Percentiles rank a stretch among this genome's conserved stretches.
Evolutionary conservation across 2,888 invertebrate species (phyloP).

Genomic region (Scaptomyza caliginosa): DNA sequence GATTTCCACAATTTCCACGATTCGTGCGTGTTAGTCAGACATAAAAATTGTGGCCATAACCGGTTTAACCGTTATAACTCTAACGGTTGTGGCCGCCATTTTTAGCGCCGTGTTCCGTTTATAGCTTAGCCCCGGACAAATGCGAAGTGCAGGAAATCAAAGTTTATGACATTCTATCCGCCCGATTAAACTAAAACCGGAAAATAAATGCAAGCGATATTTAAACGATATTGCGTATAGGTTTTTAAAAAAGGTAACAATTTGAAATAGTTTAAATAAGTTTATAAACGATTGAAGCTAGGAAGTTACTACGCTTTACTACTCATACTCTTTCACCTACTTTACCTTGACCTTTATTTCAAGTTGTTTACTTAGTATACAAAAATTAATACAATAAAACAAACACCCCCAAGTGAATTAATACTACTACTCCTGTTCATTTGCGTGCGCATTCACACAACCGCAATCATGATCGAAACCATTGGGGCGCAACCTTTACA

Average conservation of each 20-base stretch:
- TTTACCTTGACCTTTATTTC: conserved; percentile 8
- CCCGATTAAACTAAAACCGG: conserved; percentile 17
- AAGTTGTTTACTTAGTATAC: not conserved
- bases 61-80: conserved; percentile 46
- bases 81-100: conserved; percentile 54
- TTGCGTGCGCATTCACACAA: conserved; percentile 8
- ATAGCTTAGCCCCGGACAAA: conserved; percentile 3
- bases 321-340: not conserved
- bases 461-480: conserved; percentile 1
- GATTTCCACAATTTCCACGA: not conserved
- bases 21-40: conserved; percentile 67
- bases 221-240: conserved; percentile 3
- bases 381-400: not conserved
- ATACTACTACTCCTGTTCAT: not conserved
- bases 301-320: not conserved
- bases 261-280: not conserved
- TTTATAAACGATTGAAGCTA: too few relatives aligned
- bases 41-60: conserved; percentile 67
- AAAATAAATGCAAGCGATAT: not conserved
- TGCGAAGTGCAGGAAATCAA: conserved; percentile 62
- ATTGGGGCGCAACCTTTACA: conserved; percentile 13
- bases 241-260: not conserved
- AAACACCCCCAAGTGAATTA: conserved; percentile 7
- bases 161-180: conserved; percentile 68
- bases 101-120: conserved; percentile 44